Conservation (phyloP, 2,797 vertebrate genomes). For the Myotis pilosus region DNA sequence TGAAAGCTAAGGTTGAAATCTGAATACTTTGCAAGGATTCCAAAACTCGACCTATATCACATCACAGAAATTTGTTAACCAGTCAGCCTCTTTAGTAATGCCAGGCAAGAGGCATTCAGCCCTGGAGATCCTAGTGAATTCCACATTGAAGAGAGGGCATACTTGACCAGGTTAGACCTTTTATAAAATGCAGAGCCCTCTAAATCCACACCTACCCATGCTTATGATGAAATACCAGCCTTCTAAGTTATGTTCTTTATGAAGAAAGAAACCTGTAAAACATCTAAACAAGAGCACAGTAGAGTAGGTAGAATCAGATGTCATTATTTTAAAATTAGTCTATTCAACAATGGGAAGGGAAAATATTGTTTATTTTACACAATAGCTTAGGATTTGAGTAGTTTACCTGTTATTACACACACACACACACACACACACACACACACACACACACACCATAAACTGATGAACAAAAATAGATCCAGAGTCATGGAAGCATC, state of each 20-base stretch:
- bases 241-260: constrained; percentile 34
- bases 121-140: not conserved
- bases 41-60: constrained; percentile 24
- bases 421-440: no score
- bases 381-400: constrained; percentile 7
- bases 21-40: constrained; percentile 39
- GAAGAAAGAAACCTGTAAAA: constrained; percentile 58
- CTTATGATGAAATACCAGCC: constrained; percentile 14
- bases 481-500: no score
- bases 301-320: constrained; percentile 67
- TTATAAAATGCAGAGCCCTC: not conserved
- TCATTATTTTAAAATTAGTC: constrained; percentile 68
- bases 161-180: not conserved
- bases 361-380: constrained; percentile 35
- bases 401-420: not conserved
- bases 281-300: not conserved
- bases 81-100: not conserved
- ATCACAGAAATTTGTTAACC: not conserved
- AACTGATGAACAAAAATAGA: no score
- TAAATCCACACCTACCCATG: not conserved
- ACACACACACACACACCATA: no score
- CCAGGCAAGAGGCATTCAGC: not conserved
- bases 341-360: constrained; percentile 54
- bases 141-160: not conserved
- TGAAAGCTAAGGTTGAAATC: constrained; percentile 58